Percentiles rank a stretch among this genome's conserved stretches.
Evolutionary conservation across 2,888 invertebrate species (phyloP).

Genomic region (Tuta absoluta): DNA sequence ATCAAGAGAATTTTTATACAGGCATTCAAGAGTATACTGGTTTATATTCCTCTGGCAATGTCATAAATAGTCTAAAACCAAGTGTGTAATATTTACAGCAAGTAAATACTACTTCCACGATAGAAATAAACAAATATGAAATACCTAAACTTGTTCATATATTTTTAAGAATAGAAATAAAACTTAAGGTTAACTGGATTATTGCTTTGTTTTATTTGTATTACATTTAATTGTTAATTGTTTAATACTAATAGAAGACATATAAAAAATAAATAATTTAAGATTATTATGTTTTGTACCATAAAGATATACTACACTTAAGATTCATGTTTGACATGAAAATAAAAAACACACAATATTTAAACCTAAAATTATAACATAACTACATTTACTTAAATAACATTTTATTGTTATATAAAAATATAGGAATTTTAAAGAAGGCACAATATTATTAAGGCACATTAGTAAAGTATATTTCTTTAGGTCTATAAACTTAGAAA

Average conservation of each 20-base stretch:
- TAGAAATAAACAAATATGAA: constrained; percentile 3
- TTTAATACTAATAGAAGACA: constrained; percentile 10
- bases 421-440: constrained; percentile 1
- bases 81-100: constrained; percentile 33
- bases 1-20: constrained; percentile 25
- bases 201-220: constrained; percentile 25
- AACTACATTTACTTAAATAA: background rate
- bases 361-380: background rate
- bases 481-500: background rate
- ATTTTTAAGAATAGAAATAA: constrained; percentile 30
- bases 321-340: constrained; percentile 52
- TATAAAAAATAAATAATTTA: constrained; percentile 29
- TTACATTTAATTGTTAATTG: background rate
- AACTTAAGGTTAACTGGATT: constrained; percentile 18
- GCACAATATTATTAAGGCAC: constrained; percentile 25
- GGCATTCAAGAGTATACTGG: constrained; percentile 74
- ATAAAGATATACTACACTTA: background rate
- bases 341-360: background rate
- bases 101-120: constrained; percentile 27
- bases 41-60: constrained; percentile 70
- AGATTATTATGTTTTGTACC: constrained; percentile 20
- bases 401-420: background rate
- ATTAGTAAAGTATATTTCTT: constrained; percentile 7
- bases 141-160: constrained; percentile 13
- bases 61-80: constrained; percentile 32